Evolutionary conservation across 2,113 vertebrate species (phyloP).

Genomic region (Aleadryas rufinucha): DNA sequence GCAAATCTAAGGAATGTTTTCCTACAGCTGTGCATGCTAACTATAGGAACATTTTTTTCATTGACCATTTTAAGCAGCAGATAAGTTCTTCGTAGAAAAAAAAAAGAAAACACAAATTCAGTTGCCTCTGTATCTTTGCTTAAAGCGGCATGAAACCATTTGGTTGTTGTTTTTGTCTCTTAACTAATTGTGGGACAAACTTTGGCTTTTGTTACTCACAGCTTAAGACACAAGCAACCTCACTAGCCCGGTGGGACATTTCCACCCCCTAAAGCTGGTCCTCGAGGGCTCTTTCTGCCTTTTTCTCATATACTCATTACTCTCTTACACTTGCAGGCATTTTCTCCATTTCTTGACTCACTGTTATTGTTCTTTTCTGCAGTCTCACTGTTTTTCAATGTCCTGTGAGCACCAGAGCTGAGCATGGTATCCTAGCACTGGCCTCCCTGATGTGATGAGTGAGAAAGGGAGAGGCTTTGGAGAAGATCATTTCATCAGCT

Average conservation of each 20-base stretch:
- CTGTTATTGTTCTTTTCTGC: background rate
- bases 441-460: background rate
- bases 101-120: background rate
- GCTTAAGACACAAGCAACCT: background rate
- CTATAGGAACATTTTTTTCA: background rate
- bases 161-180: background rate
- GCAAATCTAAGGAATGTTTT: background rate
- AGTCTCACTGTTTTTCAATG: background rate
- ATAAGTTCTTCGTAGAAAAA: background rate
- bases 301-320: background rate
- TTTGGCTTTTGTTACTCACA: background rate
- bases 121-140: background rate
- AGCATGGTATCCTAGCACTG: fast-evolving
- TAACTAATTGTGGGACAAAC: background rate
- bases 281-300: background rate
- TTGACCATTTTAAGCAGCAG: background rate
- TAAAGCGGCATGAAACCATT: background rate
- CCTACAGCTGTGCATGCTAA: background rate
- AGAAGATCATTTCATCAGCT: background rate
- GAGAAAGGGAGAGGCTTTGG: background rate
- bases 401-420: background rate
- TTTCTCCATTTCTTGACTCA: background rate
- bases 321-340: background rate
- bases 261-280: background rate
- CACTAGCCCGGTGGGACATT: background rate